Conservation (phyloP, 2,797 vertebrate genomes). For the Cetoscarus ocellatus region DNA sequence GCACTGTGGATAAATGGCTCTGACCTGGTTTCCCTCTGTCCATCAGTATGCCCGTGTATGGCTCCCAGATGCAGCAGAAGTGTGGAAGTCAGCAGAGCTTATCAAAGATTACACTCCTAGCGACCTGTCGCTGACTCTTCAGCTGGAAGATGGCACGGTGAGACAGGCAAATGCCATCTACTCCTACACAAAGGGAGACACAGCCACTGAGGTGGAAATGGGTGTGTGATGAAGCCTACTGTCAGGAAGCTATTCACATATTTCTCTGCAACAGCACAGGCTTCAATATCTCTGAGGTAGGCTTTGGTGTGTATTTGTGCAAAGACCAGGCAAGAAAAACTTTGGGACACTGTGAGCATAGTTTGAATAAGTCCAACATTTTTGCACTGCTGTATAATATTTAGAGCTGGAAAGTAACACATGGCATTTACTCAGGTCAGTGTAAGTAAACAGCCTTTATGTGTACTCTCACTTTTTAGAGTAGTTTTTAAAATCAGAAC, state of each 20-base stretch:
- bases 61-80: constrained; percentile 93
- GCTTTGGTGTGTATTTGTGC: neutral
- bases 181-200: neutral
- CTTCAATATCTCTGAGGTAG: constrained; percentile 22
- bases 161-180: constrained; percentile 38
- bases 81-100: constrained; percentile 96
- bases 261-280: constrained; percentile 36
- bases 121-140: constrained; percentile 88
- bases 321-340: constrained; percentile 1
- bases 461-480: too few species aligned
- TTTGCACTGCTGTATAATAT: neutral
- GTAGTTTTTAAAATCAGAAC: too few species aligned
- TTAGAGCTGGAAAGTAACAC: too few species aligned
- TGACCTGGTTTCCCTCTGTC: constrained; percentile 46
- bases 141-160: constrained; percentile 94
- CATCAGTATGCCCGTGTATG: constrained; percentile 94
- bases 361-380: neutral
- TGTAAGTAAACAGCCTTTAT: too few species aligned
- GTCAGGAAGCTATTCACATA: constrained; percentile 30
- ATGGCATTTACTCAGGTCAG: too few species aligned
- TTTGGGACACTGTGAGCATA: neutral
- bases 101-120: constrained; percentile 91
- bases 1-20: constrained; percentile 15
- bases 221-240: constrained; percentile 34
- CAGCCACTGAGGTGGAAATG: constrained; percentile 37